phyloP scores from a whole-genome alignment of 2,113 vertebrate genomes.

The Thamnophis sirtalis region DNA sequence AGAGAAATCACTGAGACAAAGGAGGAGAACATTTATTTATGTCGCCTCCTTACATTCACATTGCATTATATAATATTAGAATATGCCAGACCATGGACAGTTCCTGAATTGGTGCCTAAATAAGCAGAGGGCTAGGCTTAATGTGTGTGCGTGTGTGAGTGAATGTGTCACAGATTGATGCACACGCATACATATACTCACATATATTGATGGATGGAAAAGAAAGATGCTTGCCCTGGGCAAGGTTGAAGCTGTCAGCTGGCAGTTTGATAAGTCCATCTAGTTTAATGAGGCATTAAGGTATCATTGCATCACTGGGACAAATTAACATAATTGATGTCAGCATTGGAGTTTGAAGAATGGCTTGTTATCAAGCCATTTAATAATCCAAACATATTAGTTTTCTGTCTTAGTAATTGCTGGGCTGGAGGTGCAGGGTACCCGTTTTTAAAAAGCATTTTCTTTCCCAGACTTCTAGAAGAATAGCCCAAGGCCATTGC shows the following conservation, averaged over 20 bases:
- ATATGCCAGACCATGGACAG: neutral
- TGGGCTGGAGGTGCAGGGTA: neutral
- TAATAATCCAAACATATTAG: neutral
- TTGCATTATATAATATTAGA: neutral
- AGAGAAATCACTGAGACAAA: neutral
- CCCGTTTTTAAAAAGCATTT: neutral
- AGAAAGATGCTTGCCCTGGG: slow-evolving; percentile 17
- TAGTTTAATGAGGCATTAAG: slow-evolving; percentile 44
- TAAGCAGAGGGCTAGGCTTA: neutral
- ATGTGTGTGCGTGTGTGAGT: neutral
- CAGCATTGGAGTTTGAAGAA: neutral
- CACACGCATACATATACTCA: neutral
- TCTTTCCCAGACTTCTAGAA: slow-evolving; percentile 7
- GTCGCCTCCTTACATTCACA: neutral
- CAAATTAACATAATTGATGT: slow-evolving; percentile 33
- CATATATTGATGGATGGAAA: neutral
- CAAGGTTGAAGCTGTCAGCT: slow-evolving; percentile 6
- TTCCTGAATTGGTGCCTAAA: neutral
- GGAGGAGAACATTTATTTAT: neutral
- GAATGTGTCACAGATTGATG: neutral
- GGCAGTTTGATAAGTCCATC: slow-evolving; percentile 9
- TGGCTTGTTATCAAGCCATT: slow-evolving; percentile 31
- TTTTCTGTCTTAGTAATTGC: slow-evolving; percentile 10
- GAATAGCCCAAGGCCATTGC: slow-evolving; percentile 22
- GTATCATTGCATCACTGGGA: slow-evolving; percentile 26